Percentiles rank a stretch among this genome's conserved stretches.
phyloP scores from a whole-genome alignment of 2,797 vertebrate species.

The Xenops minutus region DNA sequence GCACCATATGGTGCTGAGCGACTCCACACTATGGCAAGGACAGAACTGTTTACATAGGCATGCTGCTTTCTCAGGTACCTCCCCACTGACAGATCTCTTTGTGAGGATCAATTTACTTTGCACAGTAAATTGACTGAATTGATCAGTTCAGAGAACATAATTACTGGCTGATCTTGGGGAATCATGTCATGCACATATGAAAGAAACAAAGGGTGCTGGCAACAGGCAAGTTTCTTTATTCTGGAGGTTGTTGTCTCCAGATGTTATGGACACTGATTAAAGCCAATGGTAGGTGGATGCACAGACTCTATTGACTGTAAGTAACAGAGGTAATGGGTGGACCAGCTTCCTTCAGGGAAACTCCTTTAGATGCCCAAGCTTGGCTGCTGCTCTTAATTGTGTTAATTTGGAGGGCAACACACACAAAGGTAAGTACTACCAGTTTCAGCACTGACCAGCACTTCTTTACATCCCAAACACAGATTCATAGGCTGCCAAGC shows the following conservation, averaged over 20 bases:
- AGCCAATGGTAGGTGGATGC: constrained; percentile 68
- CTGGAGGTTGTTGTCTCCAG: constrained; percentile 67
- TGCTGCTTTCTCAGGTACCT: constrained; percentile 93
- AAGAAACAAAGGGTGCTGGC: constrained; percentile 84
- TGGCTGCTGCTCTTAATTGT: not conserved
- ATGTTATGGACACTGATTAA: constrained; percentile 79
- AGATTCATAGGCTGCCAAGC: not conserved
- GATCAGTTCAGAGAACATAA: constrained; percentile 92
- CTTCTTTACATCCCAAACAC: not conserved
- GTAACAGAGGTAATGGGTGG: not conserved
- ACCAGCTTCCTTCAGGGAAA: not conserved
- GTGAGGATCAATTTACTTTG: constrained; percentile 92
- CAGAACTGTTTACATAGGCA: constrained; percentile 93
- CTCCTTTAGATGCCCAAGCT: not conserved
- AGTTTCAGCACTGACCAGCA: accelerated
- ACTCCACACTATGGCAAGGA: constrained; percentile 86
- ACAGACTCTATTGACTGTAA: constrained; percentile 5
- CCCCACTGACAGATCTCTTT: constrained; percentile 85
- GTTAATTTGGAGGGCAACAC: not conserved
- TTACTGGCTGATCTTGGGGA: constrained; percentile 91
- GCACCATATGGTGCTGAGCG: constrained; percentile 91
- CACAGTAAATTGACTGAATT: constrained; percentile 92
- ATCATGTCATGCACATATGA: constrained; percentile 91
- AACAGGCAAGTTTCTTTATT: constrained; percentile 68
- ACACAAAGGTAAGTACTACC: not conserved